Base-by-base conservation (phyloP, 2,113 vertebrate species). In the Gallinago media region DNA sequence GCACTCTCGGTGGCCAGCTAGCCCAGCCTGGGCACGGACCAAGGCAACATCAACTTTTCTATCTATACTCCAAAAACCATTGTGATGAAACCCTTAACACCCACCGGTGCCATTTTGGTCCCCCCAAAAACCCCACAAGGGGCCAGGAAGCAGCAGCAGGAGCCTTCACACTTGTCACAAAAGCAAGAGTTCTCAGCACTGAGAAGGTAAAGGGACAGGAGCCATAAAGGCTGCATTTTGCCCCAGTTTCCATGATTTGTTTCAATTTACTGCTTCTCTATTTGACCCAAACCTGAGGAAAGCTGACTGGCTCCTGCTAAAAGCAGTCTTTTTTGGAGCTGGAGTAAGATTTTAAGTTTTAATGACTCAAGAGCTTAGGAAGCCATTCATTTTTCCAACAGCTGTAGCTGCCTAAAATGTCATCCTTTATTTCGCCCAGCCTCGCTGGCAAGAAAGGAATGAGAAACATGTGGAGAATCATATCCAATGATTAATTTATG, bases 51-150 rank as follows among this genome's bases (percentile, higher is more conserved):
- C 6, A 2, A 8, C 36, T 75, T 25, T 12, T 50, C 62, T 32
- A 15, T 32, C 16, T 21, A 7, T 11, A 7, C 7, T 14, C 34
- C 5, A 3, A n/a, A 46, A 66, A 32, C 15, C 8, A 20, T 2
- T 34, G 23, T 6, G 52, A 31, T 54, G 22, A 31, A 34, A 31
- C 25, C 2, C 6, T 8, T 6, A 67, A 17, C 44, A n/a, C 3
- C 0, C 50, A 8, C 46, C 1, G 25, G n/a, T 23, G 34, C 32
- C 52, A 19, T 2, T 32, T 2, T 20, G 5, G 23, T 14, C 38
- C 31, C 3, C 16, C 3, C 16, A 31, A 49, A 46, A n/a, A 20
- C 29, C 63, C 49, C 18, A 15, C 6, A 2, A 7, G 8, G 58
- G 32, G 40, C 36, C 12, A 31, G 8, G 9, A 6, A 58, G 27